These are phyloP conservation scores for Drosophila bifasciata DNA, from an alignment of 1,140 invertebrate genomes.

Conservation along the genomic window DNA sequence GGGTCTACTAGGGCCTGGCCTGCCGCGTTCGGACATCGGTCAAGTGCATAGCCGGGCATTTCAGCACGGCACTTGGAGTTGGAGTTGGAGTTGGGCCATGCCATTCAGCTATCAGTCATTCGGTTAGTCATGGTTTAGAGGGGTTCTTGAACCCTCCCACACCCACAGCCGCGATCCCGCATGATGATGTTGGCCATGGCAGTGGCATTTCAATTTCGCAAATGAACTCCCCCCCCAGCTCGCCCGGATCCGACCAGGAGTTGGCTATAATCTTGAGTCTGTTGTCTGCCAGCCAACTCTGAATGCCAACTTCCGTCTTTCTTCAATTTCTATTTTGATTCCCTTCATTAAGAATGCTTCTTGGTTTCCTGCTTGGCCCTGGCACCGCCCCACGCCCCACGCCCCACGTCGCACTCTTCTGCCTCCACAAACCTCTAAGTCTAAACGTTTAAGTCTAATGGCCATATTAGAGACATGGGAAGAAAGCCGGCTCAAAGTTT, in stretches of 20 bases:
- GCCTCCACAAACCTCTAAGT: not conserved
- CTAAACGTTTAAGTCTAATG: conserved; percentile 59
- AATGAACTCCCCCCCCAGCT: conserved; percentile 48
- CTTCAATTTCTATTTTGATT: conserved; percentile 59
- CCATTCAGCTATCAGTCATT: conserved; percentile 71
- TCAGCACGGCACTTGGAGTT: conserved; percentile 54
- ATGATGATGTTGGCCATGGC: conserved; percentile 50
- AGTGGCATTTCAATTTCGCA: conserved; percentile 77
- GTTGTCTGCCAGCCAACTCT: conserved; percentile 40
- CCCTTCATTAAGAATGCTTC: conserved; percentile 60
- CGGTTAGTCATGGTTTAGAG: conserved; percentile 77
- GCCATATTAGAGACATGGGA: conserved; percentile 74
- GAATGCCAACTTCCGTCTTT: conserved; percentile 76
- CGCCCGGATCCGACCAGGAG: conserved; percentile 5
- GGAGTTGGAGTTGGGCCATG: conserved; percentile 3
- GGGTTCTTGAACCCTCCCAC: conserved; percentile 71
- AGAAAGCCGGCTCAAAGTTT: conserved; percentile 24
- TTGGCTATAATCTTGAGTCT: conserved; percentile 54
- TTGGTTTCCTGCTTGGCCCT: conserved; percentile 41
- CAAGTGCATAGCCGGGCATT: conserved; percentile 75
- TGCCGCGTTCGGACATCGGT: conserved; percentile 46
- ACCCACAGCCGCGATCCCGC: conserved; percentile 19
- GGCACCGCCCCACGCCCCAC: not conserved
- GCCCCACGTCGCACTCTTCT: not conserved
- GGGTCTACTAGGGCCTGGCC: conserved; percentile 27